Evolutionary conservation across 2,113 vertebrate species (phyloP).

Genomic region (Cephalophus harveyi): DNA sequence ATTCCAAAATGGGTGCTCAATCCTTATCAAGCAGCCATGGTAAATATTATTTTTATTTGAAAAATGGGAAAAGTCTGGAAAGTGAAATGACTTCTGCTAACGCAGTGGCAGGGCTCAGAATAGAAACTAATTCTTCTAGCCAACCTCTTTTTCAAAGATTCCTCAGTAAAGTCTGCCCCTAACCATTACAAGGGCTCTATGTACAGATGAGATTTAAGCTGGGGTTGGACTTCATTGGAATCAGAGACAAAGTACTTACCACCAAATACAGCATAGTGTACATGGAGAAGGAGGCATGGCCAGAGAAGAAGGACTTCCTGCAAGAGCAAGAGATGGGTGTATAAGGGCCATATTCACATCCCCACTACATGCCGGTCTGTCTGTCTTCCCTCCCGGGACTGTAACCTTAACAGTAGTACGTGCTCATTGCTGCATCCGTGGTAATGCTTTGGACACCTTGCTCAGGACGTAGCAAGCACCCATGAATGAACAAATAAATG

Average conservation of each 20-base stretch:
- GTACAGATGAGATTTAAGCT: background rate
- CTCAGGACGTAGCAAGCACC: background rate
- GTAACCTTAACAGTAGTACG: background rate
- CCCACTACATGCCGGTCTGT: background rate
- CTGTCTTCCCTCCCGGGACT: background rate
- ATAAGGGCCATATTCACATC: background rate
- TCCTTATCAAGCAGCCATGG: background rate
- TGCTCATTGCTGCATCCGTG: background rate
- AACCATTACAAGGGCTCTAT: background rate
- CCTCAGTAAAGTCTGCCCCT: background rate
- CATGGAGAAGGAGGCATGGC: slow-evolving; percentile 98
- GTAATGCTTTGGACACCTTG: background rate
- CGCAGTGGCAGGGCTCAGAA: background rate
- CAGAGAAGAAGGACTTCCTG: slow-evolving; percentile 99
- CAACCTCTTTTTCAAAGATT: background rate
- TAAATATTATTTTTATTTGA: slow-evolving; percentile 2
- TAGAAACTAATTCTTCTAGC: background rate
- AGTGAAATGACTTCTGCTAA: background rate
- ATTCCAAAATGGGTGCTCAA: background rate
- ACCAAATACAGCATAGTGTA: slow-evolving; percentile 98
- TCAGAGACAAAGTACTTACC: slow-evolving; percentile 85
- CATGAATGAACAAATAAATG: background rate
- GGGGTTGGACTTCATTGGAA: background rate
- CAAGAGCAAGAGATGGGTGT: slow-evolving; percentile 75
- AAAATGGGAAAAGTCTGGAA: background rate